Evolutionary conservation across 2,797 vertebrate species (phyloP).

Genomic region (Phaenicophaeus curvirostris): DNA sequence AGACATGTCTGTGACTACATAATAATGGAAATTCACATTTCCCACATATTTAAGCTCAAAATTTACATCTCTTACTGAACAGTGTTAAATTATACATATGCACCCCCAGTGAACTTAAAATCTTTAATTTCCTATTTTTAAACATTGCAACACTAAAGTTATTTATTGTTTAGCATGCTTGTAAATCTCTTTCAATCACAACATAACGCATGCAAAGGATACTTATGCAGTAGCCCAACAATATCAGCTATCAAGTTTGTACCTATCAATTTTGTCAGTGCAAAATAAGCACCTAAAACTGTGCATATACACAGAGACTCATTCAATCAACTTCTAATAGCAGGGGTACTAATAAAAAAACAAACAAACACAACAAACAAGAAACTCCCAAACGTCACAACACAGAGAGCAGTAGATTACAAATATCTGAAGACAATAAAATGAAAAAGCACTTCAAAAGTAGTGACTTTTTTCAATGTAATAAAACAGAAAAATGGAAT

Average conservation of each 20-base stretch:
- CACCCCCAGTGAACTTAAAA: not conserved
- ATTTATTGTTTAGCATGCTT: not conserved
- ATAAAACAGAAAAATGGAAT: not conserved
- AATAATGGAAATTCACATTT: not conserved
- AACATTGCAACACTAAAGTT: not conserved
- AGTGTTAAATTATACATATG: not conserved
- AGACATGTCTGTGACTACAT: not conserved
- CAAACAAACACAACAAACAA: not conserved
- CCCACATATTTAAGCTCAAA: not conserved
- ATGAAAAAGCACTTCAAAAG: not conserved
- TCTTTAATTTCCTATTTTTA: not conserved
- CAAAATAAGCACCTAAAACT: not conserved
- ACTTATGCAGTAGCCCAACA: not conserved
- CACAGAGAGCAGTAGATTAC: not conserved
- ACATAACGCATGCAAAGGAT: not conserved
- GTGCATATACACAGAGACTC: not conserved
- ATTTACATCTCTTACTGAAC: not conserved
- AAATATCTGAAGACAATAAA: not conserved
- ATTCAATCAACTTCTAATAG: not conserved
- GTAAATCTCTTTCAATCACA: not conserved
- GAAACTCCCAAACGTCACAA: not conserved
- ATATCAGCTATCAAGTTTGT: not conserved
- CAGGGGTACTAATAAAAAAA: not conserved
- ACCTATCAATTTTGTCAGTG: not conserved
- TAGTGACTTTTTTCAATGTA: not conserved